A percentile compares a stretch with the other conserved stretches of the same genome.
Conservation (phyloP, 2,797 vertebrate genomes). For the Mionectes olivaceus region DNA sequence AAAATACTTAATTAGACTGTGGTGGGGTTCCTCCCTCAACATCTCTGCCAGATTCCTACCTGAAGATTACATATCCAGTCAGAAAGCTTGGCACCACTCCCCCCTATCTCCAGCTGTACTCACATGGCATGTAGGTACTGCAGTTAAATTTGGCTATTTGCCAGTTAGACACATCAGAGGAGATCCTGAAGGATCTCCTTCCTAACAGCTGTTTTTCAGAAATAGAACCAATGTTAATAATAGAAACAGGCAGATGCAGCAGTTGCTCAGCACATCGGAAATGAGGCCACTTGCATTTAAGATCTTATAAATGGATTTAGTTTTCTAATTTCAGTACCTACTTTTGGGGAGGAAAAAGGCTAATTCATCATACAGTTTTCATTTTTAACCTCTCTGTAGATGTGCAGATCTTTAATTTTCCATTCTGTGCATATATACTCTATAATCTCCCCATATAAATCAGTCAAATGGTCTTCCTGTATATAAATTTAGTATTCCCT, state of each 20-base stretch:
- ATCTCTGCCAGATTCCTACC: neutral
- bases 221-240: neutral
- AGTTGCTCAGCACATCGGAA: neutral
- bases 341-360: rapidly evolving
- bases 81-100: neutral
- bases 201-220: slow-evolving; percentile 6
- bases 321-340: slow-evolving; percentile 19
- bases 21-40: neutral
- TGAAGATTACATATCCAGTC: neutral
- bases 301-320: neutral
- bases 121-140: neutral
- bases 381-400: neutral
- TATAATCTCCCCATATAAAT: neutral
- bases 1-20: slow-evolving; percentile 24
- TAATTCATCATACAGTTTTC: neutral
- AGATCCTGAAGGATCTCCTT: slow-evolving; percentile 9
- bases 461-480: neutral
- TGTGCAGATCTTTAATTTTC: neutral
- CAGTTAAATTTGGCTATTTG: neutral
- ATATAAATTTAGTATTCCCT: neutral
- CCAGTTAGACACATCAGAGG: neutral
- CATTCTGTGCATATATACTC: neutral
- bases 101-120: neutral
- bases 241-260: neutral
- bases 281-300: slow-evolving; percentile 2